A percentile compares a stretch with the other conserved stretches of the same genome.
These are phyloP conservation scores for Catharus minimus DNA, from an alignment of 2,113 vertebrate species.

Conservation along the genomic window DNA sequence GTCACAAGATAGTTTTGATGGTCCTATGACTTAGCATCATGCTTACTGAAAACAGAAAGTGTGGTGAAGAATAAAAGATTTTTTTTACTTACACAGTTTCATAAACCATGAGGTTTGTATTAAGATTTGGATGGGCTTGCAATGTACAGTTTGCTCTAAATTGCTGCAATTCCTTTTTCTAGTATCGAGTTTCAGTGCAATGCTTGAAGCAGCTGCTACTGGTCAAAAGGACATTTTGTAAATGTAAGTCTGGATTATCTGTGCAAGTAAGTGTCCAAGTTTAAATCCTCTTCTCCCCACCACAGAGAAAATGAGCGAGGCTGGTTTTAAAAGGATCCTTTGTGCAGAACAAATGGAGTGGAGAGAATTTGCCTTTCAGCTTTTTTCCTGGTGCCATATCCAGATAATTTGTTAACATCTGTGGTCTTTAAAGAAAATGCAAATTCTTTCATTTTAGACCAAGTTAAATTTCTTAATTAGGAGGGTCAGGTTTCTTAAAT, in stretches of 20 bases:
- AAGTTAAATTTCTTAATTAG: constrained; percentile 51
- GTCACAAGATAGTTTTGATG: neutral
- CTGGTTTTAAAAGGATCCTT: constrained; percentile 68
- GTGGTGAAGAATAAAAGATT: neutral
- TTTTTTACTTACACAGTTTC: neutral
- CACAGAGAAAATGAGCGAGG: constrained; percentile 54
- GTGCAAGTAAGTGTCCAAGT: constrained; percentile 63
- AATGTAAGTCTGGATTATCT: constrained; percentile 73
- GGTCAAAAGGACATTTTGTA: constrained; percentile 70
- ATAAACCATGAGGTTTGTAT: constrained; percentile 51
- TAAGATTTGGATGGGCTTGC: constrained; percentile 52
- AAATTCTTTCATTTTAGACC: constrained; percentile 39
- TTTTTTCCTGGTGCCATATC: constrained; percentile 56
- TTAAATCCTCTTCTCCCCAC: constrained; percentile 62
- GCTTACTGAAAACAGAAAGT: constrained; percentile 14
- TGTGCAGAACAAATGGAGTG: constrained; percentile 73
- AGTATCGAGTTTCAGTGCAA: constrained; percentile 64
- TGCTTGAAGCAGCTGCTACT: constrained; percentile 64
- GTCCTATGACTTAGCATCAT: neutral
- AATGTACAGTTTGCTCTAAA: constrained; percentile 52
- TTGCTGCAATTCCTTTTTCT: constrained; percentile 61
- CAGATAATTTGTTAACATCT: constrained; percentile 64
- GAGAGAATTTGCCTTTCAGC: constrained; percentile 70
- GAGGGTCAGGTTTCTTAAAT: constrained; percentile 2
- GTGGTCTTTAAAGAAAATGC: constrained; percentile 57